Base-by-base conservation (phyloP, 2,888 invertebrate species). In the Dione juno region DNA sequence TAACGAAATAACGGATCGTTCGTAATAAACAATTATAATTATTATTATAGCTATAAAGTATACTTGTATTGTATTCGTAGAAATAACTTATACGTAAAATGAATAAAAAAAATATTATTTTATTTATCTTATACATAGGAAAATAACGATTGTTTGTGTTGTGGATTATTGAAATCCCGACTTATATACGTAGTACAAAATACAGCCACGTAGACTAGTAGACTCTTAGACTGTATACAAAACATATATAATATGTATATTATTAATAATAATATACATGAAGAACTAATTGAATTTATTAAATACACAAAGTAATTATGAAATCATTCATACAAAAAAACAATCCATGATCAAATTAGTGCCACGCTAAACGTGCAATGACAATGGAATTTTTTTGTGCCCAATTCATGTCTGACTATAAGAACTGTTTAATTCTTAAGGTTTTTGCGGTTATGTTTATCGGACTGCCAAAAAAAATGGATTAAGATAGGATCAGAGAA, bases 371-470 rank as follows among this genome's bases (percentile, higher is more conserved):
- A 61, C 45, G 19, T 58, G 48, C 50, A 21, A 65, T 65, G 59
- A 61, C 59, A 67, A 41, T 53, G 45, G 53, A 59, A 54, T 41
- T 67, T 72, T 71, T 72, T 72, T 66, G 45, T 52, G 3, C 19
- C 0, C 21, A 21, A 41, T 61, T 67, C 35, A 28, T 16, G 28
- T 70, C 69, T 63, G 35, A 65, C 41, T 65, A 54, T 52, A 73
- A 73, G 65, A 73, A 67, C 14, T 28, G 37, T 66, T 67, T 73
- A 67, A 61, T 45, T 45, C 59, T 19, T 21, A 67, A 59, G 21
- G 53, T 16, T 64, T 71, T 69, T 73, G 67, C 72, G 70, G 72
- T 67, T 35, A 37, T 50, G 41, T 50, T 66, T 72, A 54, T 66
- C 63, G 63, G 54, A 37, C 58, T 14, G 50, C 63, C 45, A 43